Conservation (phyloP, 1,140 invertebrate genomes). For the Neelides sp. region DNA sequence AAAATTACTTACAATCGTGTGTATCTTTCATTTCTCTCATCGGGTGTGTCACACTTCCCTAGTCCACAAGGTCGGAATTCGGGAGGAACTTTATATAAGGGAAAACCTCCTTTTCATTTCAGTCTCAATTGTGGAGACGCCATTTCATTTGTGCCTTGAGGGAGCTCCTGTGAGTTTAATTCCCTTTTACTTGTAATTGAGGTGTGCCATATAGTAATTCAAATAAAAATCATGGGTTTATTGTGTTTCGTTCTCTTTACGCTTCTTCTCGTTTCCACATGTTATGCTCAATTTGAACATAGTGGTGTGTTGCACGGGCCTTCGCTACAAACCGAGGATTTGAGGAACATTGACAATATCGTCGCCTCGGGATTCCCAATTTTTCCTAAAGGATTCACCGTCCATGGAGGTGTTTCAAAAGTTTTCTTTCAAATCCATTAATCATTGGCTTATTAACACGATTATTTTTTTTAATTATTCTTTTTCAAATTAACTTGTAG, state of each 20-base stretch:
- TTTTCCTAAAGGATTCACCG: constrained; percentile 15
- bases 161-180: neutral
- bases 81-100: constrained; percentile 6
- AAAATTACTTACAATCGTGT: too few relatives aligned
- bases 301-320: neutral
- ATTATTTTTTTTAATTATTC: neutral
- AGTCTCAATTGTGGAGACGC: constrained; percentile 10
- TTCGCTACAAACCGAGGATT: constrained; percentile 7
- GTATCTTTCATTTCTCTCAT: too few relatives aligned
- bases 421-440: neutral
- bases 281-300: neutral
- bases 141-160: neutral
- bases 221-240: too few relatives aligned
- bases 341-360: constrained; percentile 17
- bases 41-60: constrained; percentile 24
- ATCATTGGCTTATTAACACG: neutral
- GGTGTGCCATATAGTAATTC: neutral
- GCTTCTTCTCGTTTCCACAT: neutral
- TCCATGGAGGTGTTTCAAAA: constrained; percentile 1
- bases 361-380: constrained; percentile 13
- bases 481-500: constrained; percentile 5
- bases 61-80: constrained; percentile 9
- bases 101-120: constrained; percentile 12
- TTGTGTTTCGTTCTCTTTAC: too few relatives aligned
- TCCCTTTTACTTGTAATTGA: neutral